These are phyloP conservation scores for Gnathonemus echidnorhynchus DNA, from an alignment of 2,113 vertebrate species.

Conservation along the genomic window DNA sequence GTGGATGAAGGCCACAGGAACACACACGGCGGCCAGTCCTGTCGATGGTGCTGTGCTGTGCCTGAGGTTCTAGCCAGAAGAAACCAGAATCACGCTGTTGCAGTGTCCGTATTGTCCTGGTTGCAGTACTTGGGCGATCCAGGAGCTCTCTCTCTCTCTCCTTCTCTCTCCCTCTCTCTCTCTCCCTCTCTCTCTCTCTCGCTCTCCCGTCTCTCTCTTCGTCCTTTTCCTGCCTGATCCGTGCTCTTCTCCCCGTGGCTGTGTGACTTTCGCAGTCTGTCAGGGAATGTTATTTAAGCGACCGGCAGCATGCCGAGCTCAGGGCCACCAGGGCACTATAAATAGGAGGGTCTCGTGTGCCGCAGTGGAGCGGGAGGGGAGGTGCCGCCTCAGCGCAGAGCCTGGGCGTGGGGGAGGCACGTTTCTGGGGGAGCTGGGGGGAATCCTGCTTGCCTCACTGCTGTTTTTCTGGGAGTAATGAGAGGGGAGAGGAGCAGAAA, in stretches of 20 bases:
- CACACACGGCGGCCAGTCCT: background rate
- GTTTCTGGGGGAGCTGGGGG: conserved; percentile 48
- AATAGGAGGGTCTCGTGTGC: conserved; percentile 67
- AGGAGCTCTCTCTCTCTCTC: background rate
- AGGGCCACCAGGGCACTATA: conserved; percentile 55
- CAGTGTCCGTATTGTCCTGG: background rate
- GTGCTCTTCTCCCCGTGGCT: conserved; percentile 24
- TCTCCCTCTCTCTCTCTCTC: background rate
- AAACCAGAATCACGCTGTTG: background rate
- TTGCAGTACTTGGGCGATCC: background rate
- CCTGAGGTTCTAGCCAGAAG: background rate
- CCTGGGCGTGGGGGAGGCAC: conserved; percentile 45
- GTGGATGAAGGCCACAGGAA: background rate
- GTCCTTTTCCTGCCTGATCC: conserved; percentile 22
- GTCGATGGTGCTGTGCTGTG: background rate
- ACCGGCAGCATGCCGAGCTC: conserved; percentile 41
- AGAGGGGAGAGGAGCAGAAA: conserved; percentile 46
- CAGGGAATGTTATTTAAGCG: conserved; percentile 46
- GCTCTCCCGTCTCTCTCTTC: conserved; percentile 18
- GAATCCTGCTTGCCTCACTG: conserved; percentile 48
- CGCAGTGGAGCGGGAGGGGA: conserved; percentile 56
- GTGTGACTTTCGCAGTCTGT: conserved; percentile 32
- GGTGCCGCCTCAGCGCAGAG: conserved; percentile 45
- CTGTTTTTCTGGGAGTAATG: conserved; percentile 47
- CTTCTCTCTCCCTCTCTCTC: conserved; percentile 17